Base-by-base conservation (phyloP, 2,797 vertebrate species). In the Pangasius macronema region DNA sequence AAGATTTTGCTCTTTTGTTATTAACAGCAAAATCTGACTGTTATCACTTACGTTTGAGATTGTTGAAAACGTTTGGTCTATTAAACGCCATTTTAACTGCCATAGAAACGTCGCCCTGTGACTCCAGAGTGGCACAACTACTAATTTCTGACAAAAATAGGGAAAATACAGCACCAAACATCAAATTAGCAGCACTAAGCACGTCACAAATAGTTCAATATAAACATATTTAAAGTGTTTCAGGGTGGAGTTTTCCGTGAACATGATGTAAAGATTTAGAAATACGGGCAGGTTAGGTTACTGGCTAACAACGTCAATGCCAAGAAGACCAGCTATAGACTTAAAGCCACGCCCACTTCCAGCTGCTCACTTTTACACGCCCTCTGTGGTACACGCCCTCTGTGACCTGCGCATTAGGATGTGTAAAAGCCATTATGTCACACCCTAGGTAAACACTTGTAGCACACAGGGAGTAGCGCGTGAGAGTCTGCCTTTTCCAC, bases 401-500 rank as follows among this genome's bases (percentile, higher is more conserved):
- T 82, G 39, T 42, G 55, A 63, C 57, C 39, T 82, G 27, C 57
- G 63, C 46, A 55, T 36, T 61, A 39, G 79, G 59, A 18, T 63
- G 59, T 68, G n/a, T 13, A 24, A 53, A 67, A 68, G 82, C 24
- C 5, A 5, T 46, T 53, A 67, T 53, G 53, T 70, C 82, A 24
- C 30, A 68, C 65, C n/a, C 9, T 14, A 63, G 1, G 10, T 49
- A 51, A 82, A 82, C 59, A 65, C 59, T 39, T 33, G 10, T 5
- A 61, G 27, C 36, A 27, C 36, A 81, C n/a, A 9, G 30, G 36
- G 5, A 46, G 36, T 18, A 65, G 77, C 11, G 33, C 51, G 33
- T 53, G 63, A 51, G 42, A 83, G 51, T 51, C 42, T 30, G 81
- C 90, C 88, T 70, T 88, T 70, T 87, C 67, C 61, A 89, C 73